These are phyloP conservation scores for Eulemur mongoz DNA, from an alignment of 2,797 vertebrate species.

Conservation along the genomic window DNA sequence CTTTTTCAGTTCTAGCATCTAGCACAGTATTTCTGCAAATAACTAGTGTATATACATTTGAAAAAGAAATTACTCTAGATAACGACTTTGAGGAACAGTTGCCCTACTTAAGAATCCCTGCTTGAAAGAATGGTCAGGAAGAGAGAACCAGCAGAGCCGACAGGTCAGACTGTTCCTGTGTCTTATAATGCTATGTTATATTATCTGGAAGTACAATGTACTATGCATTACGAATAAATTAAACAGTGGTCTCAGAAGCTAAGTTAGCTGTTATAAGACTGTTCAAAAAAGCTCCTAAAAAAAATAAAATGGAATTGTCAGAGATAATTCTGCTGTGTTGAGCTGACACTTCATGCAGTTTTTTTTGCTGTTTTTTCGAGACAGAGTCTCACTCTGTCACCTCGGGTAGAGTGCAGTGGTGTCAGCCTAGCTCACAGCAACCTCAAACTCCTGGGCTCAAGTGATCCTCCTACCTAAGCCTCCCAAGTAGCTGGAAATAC, in stretches of 20 bases:
- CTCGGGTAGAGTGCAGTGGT: no score
- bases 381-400: no score
- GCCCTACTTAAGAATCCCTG: not conserved
- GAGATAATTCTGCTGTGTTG: not conserved
- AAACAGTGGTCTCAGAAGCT: not conserved
- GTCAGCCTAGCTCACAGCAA: no score
- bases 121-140: not conserved
- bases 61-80: conserved; percentile 1
- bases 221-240: not conserved
- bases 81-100: not conserved
- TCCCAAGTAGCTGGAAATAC: no score
- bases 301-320: not conserved
- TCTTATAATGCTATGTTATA: not conserved
- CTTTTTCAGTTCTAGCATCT: not conserved
- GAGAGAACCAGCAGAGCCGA: not conserved
- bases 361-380: not conserved
- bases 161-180: not conserved
- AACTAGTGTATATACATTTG: not conserved
- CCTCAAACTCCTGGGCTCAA: no score
- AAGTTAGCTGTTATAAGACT: not conserved
- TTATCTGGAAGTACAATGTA: not conserved
- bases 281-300: not conserved
- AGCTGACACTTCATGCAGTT: conserved; percentile 1
- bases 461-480: no score
- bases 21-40: not conserved